Base-by-base conservation (phyloP, 2,888 invertebrate species). In the Tanypteryx hageni region DNA sequence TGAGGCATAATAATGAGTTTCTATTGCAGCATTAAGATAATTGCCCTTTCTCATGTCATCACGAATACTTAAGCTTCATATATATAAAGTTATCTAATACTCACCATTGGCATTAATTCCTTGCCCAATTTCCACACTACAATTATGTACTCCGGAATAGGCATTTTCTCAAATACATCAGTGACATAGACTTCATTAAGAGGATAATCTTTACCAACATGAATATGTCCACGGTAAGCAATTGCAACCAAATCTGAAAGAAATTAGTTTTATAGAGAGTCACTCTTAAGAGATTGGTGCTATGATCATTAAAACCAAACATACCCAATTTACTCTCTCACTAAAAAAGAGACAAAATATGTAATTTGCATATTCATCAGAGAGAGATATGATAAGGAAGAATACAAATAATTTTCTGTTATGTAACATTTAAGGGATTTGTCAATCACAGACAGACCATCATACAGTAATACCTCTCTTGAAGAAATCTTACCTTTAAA, bases 221-320 rank as follows among this genome's bases (percentile, higher is more conserved):
- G 83, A 44, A 83, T 18, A 56, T 83, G n/a, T 83, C 83, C 83
- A 83, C 7, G 27, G 83, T 83, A 83, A 57, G 83, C 83, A 56
- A 83, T 18, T 11, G 83, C 83, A 57, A 83, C 44, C 83, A 83
- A n/a, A 83, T 83, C 83, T 83, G 11, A 27, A 83, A 83, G 44
- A 57, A 83, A 83, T 64, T 44, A 44, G 1, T 44, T 44, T 1
- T 5, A 44, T 44, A 44, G 44, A 44, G 44, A 44, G 44, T 44
- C 44, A 44, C 44, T 44, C 44, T 44, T 44, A 5, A 44, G 44
- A 44, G 44, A 44, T n/a, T 44, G 44, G 44, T 44, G 44, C 44
- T 44, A 44, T 44, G 44, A 44, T 44, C 44, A 44, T 44, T 44
- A 44, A 64, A 64, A n/a, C 64, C 7, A 64, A 18, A 14, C 64